Evolutionary conservation across 1,140 invertebrate species (phyloP).

Genomic region (Triops cancriformis): DNA sequence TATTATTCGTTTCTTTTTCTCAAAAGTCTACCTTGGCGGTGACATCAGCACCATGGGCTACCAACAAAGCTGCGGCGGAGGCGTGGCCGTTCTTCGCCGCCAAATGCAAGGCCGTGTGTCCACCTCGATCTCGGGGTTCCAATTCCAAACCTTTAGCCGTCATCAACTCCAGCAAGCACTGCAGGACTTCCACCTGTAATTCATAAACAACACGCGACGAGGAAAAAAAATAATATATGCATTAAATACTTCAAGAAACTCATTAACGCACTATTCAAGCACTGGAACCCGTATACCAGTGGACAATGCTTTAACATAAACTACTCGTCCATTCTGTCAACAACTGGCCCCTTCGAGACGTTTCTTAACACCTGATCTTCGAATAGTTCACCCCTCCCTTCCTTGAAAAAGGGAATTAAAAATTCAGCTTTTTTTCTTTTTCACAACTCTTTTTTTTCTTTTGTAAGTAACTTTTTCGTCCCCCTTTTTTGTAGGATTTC

Average conservation of each 20-base stretch:
- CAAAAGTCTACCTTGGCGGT: constrained; percentile 32
- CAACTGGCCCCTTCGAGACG: background rate
- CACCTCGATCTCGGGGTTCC: constrained; percentile 36
- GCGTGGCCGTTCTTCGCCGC: constrained; percentile 36
- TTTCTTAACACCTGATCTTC: background rate
- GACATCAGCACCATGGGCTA: constrained; percentile 34
- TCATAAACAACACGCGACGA: background rate
- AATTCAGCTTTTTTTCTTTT: background rate
- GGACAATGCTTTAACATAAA: background rate
- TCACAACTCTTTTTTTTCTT: background rate
- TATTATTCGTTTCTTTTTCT: background rate
- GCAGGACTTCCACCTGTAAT: constrained; percentile 30
- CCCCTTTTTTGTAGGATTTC: background rate
- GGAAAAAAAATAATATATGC: constrained; percentile 4
- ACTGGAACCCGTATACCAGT: background rate
- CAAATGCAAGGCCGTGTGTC: constrained; percentile 40
- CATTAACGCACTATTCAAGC: background rate
- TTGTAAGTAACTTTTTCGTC: background rate
- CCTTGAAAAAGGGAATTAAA: background rate
- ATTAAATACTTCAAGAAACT: background rate
- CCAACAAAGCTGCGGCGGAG: constrained; percentile 32
- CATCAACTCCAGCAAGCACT: constrained; percentile 34
- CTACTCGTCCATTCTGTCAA: background rate
- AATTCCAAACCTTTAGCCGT: constrained; percentile 32
- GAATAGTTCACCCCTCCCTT: background rate